A percentile compares a stretch with the other conserved stretches of the same genome.
phyloP scores from a whole-genome alignment of 53 echinoderm and acorn worm species.

The Apostichopus leukothele region DNA sequence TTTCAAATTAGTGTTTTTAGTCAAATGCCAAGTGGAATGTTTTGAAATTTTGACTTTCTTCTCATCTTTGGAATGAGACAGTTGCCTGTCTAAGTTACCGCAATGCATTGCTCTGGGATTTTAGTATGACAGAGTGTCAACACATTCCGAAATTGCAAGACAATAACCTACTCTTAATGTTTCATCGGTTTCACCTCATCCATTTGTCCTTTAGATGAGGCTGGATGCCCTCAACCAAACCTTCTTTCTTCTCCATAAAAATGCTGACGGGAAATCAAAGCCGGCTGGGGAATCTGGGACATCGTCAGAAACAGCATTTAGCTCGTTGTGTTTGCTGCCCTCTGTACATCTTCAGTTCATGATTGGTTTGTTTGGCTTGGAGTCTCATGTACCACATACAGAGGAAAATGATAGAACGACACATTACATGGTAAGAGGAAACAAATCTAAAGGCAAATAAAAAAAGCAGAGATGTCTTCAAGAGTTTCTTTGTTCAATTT shows the following conservation, averaged over 20 bases:
- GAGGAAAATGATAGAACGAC: slow-evolving; percentile 51
- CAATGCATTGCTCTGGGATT: no score
- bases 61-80: no score
- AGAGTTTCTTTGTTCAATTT: no score
- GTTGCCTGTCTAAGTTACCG: no score
- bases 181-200: background rate
- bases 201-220: slow-evolving; percentile 58
- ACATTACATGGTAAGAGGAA: slow-evolving; percentile 25
- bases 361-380: slow-evolving; percentile 86
- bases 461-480: no score
- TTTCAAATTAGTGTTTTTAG: no score
- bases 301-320: slow-evolving; percentile 52
- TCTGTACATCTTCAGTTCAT: slow-evolving; percentile 94
- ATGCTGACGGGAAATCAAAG: slow-evolving; percentile 80
- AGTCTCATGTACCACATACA: slow-evolving; percentile 64
- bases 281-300: slow-evolving; percentile 52
- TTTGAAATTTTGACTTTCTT: no score
- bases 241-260: slow-evolving; percentile 81
- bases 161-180: background rate
- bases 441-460: no score
- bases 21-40: no score
- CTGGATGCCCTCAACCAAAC: slow-evolving; percentile 91
- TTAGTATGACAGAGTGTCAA: no score
- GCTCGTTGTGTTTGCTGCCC: slow-evolving; percentile 81
- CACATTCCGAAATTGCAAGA: no score